Percentiles rank a stretch among this genome's conserved stretches.
Evolutionary conservation across 1,140 invertebrate genomes (phyloP).

Genomic region (Papilio polytes): DNA sequence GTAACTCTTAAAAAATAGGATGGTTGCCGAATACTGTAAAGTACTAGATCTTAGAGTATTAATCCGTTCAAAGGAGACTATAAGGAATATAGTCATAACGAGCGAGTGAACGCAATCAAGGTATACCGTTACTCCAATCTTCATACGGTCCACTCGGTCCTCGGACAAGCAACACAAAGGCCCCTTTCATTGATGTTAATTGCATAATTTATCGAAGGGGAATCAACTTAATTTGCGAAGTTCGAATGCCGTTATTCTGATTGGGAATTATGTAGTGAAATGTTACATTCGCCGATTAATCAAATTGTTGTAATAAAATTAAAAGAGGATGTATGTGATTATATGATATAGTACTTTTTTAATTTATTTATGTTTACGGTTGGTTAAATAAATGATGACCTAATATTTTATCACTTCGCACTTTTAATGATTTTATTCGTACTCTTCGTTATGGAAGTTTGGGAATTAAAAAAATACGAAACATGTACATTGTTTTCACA

Average conservation of each 20-base stretch:
- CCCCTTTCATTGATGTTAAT: constrained; percentile 37
- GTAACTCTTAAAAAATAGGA: too few species aligned
- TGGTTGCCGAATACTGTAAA: too few species aligned
- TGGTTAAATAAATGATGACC: constrained; percentile 4
- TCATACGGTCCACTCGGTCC: constrained; percentile 19
- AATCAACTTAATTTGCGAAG: constrained; percentile 38
- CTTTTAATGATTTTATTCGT: background rate
- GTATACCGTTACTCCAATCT: constrained; percentile 38
- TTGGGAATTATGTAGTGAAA: constrained; percentile 31
- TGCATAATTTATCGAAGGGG: constrained; percentile 27
- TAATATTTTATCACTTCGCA: background rate
- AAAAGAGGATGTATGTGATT: constrained; percentile 4
- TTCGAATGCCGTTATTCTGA: constrained; percentile 33
- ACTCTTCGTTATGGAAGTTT: background rate
- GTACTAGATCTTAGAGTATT: background rate
- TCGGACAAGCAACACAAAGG: constrained; percentile 31
- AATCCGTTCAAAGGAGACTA: background rate
- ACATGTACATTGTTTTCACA: constrained; percentile 35
- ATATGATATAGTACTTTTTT: constrained; percentile 7
- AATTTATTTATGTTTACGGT: background rate
- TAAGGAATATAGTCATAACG: constrained; percentile 7
- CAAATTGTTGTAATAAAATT: constrained; percentile 32
- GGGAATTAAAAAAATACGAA: background rate
- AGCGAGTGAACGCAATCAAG: constrained; percentile 8
- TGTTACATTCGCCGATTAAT: constrained; percentile 35